These are phyloP conservation scores for Mesopsocus fuscifrons DNA, from an alignment of 2,888 invertebrate species.

Conservation along the genomic window DNA sequence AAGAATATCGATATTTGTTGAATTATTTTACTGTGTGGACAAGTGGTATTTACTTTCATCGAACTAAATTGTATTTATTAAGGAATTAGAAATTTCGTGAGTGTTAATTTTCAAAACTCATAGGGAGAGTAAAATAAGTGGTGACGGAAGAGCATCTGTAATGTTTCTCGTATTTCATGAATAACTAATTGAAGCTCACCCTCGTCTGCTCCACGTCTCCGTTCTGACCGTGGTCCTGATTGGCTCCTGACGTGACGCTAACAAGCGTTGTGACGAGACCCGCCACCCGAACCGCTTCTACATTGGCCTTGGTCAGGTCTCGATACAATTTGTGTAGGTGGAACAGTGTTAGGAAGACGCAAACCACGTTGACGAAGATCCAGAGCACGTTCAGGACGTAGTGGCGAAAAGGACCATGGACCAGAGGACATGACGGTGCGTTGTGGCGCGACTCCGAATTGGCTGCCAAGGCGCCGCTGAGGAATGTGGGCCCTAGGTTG, in stretches of 20 bases:
- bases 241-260: constrained; percentile 37
- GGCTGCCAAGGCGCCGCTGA: constrained; percentile 64
- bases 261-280: constrained; percentile 67
- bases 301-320: constrained; percentile 64
- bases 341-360: constrained; percentile 63
- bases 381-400: constrained; percentile 80
- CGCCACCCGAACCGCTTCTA: constrained; percentile 65
- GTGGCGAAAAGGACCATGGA: constrained; percentile 72
- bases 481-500: constrained; percentile 73
- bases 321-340: constrained; percentile 65
- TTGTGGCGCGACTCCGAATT: constrained; percentile 58
- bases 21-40: no score
- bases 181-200: not conserved
- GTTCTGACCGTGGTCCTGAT: not conserved
- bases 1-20: no score
- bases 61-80: no score
- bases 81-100: no score
- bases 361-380: constrained; percentile 75
- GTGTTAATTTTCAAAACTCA: no score
- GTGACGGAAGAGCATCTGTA: no score
- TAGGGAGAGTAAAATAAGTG: no score
- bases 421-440: constrained; percentile 66
- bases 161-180: no score
- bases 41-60: no score
- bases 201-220: not conserved